Evolutionary conservation across 2,888 invertebrate species (phyloP), one percentile per base, ranked within the genome.

Genomic region (Cataglyphis livida): DNA sequence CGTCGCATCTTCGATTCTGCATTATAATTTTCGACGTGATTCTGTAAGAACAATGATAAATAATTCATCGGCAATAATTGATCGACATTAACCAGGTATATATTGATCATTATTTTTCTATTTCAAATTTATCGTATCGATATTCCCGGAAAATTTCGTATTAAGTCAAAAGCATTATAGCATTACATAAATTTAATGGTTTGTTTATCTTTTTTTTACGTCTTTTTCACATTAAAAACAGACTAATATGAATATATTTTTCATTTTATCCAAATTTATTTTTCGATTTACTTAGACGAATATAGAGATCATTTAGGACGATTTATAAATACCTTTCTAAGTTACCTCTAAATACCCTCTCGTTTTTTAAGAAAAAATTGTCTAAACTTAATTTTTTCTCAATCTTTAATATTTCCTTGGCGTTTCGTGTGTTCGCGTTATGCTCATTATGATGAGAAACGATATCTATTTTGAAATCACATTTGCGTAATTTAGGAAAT

Each of bases 31-130:
- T 65, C 28, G 4, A 51, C n/a, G 38, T 25, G 4, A 7, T 41
- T 59, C 12, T n/a, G 32, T 41, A 54, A 71, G 12, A 62, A 81
- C n/a, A 62, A 41, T n/a, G 12, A 62, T 35, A 81, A 71, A 48
- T 70, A 28, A 51, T 51, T 3, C 18, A 7, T 51, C n/a, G 51
- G 41, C 51, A 12, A 57, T 21, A 62, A 51, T 9, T 15, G 15
- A n/a, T 68, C 21, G 12, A 76, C 38, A 41, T 6, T 41, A 38
- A 65, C 2, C n/a, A 76, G 41, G 41, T 25, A 41, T 28, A 76
- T 41, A 75, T 38, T 41, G 54, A 32, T 66, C 3, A 21, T 76
- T 18, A 54, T 38, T 54, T 41, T 10, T 28, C 6, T 25, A 54
- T 65, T 32, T 21, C 3, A 48, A 44, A 41, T 35, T 54, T 32